Percentiles rank a stretch among this genome's conserved stretches.
phyloP scores from a whole-genome alignment of 23 tunicate genomes.

The Phallusia fumigata region DNA sequence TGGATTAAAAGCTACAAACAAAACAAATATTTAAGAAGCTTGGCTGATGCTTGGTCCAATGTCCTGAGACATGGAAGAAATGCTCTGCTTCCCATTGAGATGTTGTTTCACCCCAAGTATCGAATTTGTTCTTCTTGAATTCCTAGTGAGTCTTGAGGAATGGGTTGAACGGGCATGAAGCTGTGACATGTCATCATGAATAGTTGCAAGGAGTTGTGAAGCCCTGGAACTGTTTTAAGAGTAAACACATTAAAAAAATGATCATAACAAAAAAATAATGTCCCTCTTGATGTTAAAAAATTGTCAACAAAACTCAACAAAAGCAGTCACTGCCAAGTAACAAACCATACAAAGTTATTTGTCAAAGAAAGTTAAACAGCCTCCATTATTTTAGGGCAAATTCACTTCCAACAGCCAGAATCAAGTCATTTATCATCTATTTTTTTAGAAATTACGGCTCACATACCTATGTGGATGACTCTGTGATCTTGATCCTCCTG shows the following conservation, averaged over 20 bases:
- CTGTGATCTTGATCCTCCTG: conserved; percentile 39
- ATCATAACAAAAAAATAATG: no score
- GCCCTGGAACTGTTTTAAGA: conserved; percentile 53
- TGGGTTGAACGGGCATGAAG: conserved; percentile 59
- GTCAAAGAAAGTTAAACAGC: no score
- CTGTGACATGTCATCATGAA: conserved; percentile 78
- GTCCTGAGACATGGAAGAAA: conserved; percentile 45
- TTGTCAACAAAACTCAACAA: no score
- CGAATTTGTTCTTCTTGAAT: conserved; percentile 16
- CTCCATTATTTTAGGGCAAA: no score
- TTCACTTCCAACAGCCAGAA: no score
- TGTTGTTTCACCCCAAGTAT: conserved; percentile 13
- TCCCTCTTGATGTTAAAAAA: no score
- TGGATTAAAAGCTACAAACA: no score
- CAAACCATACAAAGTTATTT: no score
- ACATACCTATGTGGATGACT: conserved; percentile 68
- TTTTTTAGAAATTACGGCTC: no score
- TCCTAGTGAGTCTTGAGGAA: conserved; percentile 55
- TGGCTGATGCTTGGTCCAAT: conserved; percentile 67
- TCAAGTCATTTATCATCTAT: no score
- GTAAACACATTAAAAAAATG: no score
- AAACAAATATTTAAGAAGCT: conserved; percentile 20
- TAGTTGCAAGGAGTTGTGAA: conserved; percentile 63
- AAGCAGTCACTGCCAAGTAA: no score
- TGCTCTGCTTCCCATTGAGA: conserved; percentile 20